These are phyloP conservation scores for Tenebrosternarchus preto DNA, from an alignment of 2,113 vertebrate genomes.

Conservation along the genomic window DNA sequence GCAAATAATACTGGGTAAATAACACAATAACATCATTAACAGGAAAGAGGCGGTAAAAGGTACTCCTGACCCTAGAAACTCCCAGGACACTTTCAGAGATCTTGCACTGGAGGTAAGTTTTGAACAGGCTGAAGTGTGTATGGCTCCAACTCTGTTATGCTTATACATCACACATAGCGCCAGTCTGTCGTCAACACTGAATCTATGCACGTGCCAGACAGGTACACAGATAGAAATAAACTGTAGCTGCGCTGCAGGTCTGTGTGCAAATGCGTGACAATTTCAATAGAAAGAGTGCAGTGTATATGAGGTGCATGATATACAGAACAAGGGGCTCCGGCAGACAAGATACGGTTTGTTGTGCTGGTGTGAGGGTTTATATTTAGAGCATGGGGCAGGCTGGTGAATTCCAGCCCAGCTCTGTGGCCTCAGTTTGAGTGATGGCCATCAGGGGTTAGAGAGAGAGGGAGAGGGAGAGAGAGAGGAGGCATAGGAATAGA, in stretches of 20 bases:
- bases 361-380: constrained; percentile 66
- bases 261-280: constrained; percentile 14
- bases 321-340: constrained; percentile 46
- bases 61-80: too few species aligned
- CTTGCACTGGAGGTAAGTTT: background rate
- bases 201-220: background rate
- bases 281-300: constrained; percentile 18
- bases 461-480: constrained; percentile 28
- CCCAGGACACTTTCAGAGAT: background rate
- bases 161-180: too few species aligned
- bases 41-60: background rate
- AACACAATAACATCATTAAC: background rate
- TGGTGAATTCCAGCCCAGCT: constrained; percentile 67
- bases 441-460: constrained; percentile 47
- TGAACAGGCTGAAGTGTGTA: background rate
- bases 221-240: background rate
- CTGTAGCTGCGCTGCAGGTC: background rate
- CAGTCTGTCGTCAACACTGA: background rate
- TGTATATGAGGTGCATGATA: constrained; percentile 65
- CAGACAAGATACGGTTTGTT: constrained; percentile 76
- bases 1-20: constrained; percentile 13
- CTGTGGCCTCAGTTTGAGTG: constrained; percentile 60
- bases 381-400: constrained; percentile 71
- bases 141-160: background rate
- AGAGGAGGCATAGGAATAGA: constrained; percentile 16